Conservation (phyloP, 2,797 vertebrate genomes). For the Sebastes nivosus region DNA sequence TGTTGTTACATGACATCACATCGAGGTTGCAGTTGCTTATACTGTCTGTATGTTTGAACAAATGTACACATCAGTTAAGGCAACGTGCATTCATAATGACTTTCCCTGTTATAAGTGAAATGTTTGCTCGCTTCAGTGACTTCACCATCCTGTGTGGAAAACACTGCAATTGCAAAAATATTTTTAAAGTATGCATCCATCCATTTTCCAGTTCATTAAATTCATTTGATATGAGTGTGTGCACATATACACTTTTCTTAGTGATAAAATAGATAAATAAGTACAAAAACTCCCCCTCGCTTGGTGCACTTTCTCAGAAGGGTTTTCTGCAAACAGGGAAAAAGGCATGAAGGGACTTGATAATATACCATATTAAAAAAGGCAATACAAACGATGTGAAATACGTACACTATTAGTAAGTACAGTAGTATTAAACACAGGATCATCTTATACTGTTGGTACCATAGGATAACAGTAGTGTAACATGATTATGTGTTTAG, state of each 20-base stretch:
- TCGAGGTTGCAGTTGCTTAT: neutral
- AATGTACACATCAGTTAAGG: neutral
- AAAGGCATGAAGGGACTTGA: neutral
- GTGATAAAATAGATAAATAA: neutral
- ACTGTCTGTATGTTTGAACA: neutral
- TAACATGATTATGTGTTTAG: neutral
- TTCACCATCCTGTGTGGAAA: neutral
- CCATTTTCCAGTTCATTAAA: neutral
- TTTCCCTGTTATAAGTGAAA: neutral
- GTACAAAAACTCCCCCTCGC: neutral
- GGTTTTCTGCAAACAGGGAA: neutral
- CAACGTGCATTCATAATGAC: neutral
- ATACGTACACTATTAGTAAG: neutral
- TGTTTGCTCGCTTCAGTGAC: neutral
- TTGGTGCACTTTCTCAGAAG: neutral
- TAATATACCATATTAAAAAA: neutral
- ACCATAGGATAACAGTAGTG: neutral
- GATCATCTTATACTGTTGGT: neutral
- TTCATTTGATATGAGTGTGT: neutral
- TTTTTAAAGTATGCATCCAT: neutral
- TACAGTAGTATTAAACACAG: neutral
- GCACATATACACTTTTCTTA: neutral
- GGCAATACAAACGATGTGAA: neutral
- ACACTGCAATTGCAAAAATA: neutral
- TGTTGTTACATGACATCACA: neutral